Evolutionary conservation across 2,888 invertebrate genomes (phyloP), one percentile per base, ranked within the genome.

Genomic region (Tenthredo mesomela): DNA sequence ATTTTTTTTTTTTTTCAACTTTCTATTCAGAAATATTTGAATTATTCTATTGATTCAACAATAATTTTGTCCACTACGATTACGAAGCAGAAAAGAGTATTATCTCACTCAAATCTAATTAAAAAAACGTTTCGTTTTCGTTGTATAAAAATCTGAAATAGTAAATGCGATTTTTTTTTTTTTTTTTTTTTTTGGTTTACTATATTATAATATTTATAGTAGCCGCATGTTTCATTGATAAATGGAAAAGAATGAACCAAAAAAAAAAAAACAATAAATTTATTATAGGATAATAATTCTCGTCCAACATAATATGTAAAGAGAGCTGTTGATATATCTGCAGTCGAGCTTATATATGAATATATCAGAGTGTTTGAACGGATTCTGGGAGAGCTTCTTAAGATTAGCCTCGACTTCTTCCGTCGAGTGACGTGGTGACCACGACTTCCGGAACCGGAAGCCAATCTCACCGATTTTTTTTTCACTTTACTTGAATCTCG

Each of bases 361-460:
- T n/a, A 61, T 54, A 54, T 54, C 54, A 54, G 61, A 61, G 25
- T 25, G 61, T 61, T 61, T 10, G 5, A 12, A 29, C 10, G 25
- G 25, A 61, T 61, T 61, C 61, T 61, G 61, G 9, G 25, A 61
- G 61, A 61, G 61, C 61, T 61, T 61, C 61, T 61, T 18, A 61
- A 61, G 61, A 61, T 61, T 61, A 61, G 25, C 61, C 21, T 61
- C 61, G 25, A 29, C 61, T 61, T 29, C 61, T 21, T 61, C 21
- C 25, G 61, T 61, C 61, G 61, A 25, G 25, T 61, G 61, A 61
- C 61, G 61, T 21, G 10, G 9, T 25, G 61, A 29, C 61, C 61
- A 21, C 61, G 61, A 61, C 25, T 25, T 61, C 61, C 61, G 61
- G 25, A 61, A 25, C 25, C 61, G 61, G 25, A 61, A 61, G 61